Evolutionary conservation across 2,888 invertebrate genomes (phyloP), one percentile per base, ranked within the genome.

Genomic region (Drosophila colorata): DNA sequence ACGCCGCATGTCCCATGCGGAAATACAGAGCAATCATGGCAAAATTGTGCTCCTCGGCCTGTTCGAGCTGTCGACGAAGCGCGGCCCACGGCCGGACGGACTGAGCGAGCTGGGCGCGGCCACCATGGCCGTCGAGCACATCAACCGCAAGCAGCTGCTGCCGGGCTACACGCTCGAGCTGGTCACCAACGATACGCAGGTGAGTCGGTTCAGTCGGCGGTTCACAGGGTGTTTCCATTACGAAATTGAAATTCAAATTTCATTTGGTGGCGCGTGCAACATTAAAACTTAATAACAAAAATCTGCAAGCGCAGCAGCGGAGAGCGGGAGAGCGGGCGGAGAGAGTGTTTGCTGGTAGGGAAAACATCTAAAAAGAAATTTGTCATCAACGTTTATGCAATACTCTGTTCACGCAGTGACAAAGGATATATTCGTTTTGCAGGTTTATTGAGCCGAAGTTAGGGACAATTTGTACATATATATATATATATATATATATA

Each of bases 121-220:
- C 0, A 93, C 93, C 85, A 93, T 97, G 83, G 97, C 97, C 0
- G 95, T 97, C 47, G 93, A 94, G 65, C 96, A 97, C 84, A 95
- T 98, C 87, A 97, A 97, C 93, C 93, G 94, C 59, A 93, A 94
- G 84, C 93, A 93, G 6, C 72, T 92, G 58, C 93, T 97, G 56
- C 95, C 95, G 0, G 96, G 96, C 46, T 97, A 97, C 89, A 93
- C 93, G 48, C 93, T 98, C 67, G 94, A 95, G 72, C 94, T 97
- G 71, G 94, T 97, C 86, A 95, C 95, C 80, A 97, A 97, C 90
- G 97, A 98, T 88, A 97, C 97, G 0, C 95, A 96, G 96, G 97
- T 97, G 93, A 93, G 93, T 66, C 2, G 44, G 13, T n/a, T n/a
- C n/a, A n/a, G n/a, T n/a, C 9, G 2, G 6, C 38, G 23, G 38